These are phyloP conservation scores for Alces alces DNA, from an alignment of 2,113 vertebrate genomes.

Conservation along the genomic window DNA sequence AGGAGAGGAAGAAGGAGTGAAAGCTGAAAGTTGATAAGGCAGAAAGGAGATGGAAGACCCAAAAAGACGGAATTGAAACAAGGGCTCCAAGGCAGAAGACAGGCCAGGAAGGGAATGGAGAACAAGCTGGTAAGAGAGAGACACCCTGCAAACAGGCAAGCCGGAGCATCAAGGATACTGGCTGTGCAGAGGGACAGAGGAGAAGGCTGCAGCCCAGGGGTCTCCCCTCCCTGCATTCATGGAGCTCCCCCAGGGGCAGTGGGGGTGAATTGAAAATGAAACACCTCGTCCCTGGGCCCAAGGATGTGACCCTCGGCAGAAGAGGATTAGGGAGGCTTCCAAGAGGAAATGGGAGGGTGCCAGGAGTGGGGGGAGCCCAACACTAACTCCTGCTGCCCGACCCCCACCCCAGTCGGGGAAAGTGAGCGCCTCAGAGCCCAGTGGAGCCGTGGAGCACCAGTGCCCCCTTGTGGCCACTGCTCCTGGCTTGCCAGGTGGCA, in stretches of 20 bases:
- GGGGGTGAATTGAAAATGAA: constrained; percentile 71
- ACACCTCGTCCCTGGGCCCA: constrained; percentile 61
- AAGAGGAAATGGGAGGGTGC: constrained; percentile 66
- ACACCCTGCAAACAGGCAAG: background rate
- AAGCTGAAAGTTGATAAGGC: background rate
- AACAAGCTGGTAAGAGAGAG: background rate
- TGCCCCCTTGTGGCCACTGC: constrained; percentile 49
- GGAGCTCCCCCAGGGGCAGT: background rate
- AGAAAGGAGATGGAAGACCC: background rate
- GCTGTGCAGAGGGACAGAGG: background rate
- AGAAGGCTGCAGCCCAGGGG: constrained; percentile 3
- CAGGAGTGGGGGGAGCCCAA: background rate
- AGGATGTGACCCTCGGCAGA: constrained; percentile 65
- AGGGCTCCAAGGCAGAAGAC: background rate
- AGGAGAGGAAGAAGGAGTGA: background rate
- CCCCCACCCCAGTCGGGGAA: background rate
- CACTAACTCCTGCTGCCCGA: background rate
- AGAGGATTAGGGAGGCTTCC: constrained; percentile 70
- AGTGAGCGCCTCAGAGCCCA: background rate
- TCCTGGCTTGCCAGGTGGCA: background rate
- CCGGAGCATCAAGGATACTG: background rate
- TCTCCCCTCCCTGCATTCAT: background rate
- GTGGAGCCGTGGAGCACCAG: background rate
- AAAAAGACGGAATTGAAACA: background rate
- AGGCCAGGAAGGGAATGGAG: background rate